Evolutionary conservation across 2,888 invertebrate species (phyloP).

Genomic region (Calameuta idolon): DNA sequence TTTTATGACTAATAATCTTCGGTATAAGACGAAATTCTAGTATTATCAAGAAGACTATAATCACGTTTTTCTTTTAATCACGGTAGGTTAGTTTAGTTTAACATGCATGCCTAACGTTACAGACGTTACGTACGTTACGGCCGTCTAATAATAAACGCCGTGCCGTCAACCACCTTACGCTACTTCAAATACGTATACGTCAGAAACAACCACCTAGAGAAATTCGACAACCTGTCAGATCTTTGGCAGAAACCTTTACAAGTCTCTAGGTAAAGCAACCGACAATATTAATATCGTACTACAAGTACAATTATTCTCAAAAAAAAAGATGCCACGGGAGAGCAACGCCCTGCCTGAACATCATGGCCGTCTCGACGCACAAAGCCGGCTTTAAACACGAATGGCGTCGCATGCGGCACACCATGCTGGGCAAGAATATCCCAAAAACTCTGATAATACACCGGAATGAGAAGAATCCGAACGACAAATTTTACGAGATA

Average conservation of each 20-base stretch:
- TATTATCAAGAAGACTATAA: not conserved
- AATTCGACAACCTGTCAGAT: slow-evolving; percentile 52
- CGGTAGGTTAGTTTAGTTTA: not conserved
- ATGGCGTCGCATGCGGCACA: not conserved
- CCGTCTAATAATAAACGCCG: slow-evolving; percentile 50
- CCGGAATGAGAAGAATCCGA: too few relatives aligned
- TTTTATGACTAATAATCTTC: not conserved
- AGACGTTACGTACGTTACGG: not conserved
- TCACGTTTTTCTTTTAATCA: not conserved
- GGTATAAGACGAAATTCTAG: not conserved
- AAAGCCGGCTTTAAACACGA: slow-evolving; percentile 29
- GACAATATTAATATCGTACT: not conserved
- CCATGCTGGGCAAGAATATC: not conserved
- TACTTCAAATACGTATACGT: slow-evolving; percentile 22
- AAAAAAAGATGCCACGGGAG: slow-evolving; percentile 29
- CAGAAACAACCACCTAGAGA: slow-evolving; percentile 51
- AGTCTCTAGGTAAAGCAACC: not conserved
- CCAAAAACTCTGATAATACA: not conserved
- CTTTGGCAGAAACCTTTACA: not conserved
- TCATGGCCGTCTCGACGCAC: slow-evolving; percentile 49
- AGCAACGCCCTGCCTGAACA: slow-evolving; percentile 57
- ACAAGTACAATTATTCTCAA: not conserved
- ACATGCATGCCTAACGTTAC: not conserved
- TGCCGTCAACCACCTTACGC: slow-evolving; percentile 49
- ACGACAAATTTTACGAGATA: not conserved